phyloP scores from a whole-genome alignment of 1,140 invertebrate species.

The Conus ventricosus region DNA sequence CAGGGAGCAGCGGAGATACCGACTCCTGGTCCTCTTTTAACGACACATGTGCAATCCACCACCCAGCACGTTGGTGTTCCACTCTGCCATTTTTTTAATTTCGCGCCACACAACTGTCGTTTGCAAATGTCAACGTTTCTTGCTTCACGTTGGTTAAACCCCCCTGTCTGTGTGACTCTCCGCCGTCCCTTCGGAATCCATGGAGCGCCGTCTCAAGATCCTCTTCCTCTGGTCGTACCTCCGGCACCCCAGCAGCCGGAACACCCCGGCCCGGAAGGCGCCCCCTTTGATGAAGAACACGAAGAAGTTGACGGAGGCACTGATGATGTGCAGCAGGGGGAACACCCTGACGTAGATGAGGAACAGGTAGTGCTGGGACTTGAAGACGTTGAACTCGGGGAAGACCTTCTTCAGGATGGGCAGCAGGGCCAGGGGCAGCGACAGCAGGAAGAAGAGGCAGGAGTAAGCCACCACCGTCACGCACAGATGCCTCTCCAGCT shows the following conservation, averaged over 20 bases:
- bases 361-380: slow-evolving; percentile 6
- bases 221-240: neutral
- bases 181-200: neutral
- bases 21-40: no score
- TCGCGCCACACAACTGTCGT: no score
- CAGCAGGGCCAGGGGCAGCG: slow-evolving; percentile 22
- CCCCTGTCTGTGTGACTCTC: neutral
- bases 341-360: neutral
- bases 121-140: no score
- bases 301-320: slow-evolving; percentile 25
- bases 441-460: slow-evolving; percentile 16
- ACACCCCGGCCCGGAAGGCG: neutral
- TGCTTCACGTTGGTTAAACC: no score
- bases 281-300: slow-evolving; percentile 28
- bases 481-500: slow-evolving; percentile 19
- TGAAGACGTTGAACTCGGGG: slow-evolving; percentile 14
- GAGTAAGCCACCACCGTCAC: slow-evolving; percentile 26
- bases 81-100: no score
- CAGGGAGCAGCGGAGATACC: no score
- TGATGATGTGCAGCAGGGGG: slow-evolving; percentile 10
- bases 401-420: slow-evolving; percentile 6
- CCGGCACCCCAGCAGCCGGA: neutral
- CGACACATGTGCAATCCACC: no score
- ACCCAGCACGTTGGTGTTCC: no score
- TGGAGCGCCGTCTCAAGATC: neutral